Percentiles rank a stretch among this genome's conserved stretches.
These are phyloP conservation scores for Rhegmatorhina hoffmannsi DNA, from an alignment of 2,113 vertebrate genomes.

Conservation along the genomic window DNA sequence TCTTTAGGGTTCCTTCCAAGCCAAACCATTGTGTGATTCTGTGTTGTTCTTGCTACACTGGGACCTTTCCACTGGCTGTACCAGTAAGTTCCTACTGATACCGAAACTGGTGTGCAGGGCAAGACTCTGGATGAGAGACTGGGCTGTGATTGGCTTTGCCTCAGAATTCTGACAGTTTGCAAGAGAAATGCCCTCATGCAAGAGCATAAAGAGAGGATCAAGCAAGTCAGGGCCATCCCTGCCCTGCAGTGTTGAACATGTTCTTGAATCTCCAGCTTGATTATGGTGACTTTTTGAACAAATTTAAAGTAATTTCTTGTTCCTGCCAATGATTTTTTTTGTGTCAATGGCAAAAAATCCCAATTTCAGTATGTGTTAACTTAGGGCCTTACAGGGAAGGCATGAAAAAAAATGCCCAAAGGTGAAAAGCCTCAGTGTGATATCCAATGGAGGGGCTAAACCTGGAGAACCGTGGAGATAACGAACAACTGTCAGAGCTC, in stretches of 20 bases:
- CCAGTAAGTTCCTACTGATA: not conserved
- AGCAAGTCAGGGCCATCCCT: not conserved
- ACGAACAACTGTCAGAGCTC: not conserved
- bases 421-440: not conserved
- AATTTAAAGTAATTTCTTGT: not conserved
- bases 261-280: not conserved
- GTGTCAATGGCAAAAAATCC: not conserved
- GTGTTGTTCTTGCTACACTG: not conserved
- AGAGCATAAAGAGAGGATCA: not conserved
- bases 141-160: rapidly evolving
- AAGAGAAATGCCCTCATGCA: not conserved
- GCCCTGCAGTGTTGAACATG: not conserved
- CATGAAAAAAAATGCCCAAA: not conserved
- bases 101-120: not conserved
- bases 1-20: not conserved
- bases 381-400: not conserved
- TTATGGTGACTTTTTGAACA: not conserved
- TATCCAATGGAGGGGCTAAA: not conserved
- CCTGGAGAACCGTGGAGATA: not conserved
- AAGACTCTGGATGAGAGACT: not conserved
- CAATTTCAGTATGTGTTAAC: not conserved
- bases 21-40: not conserved
- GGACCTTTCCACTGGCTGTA: not conserved
- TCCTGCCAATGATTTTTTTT: not conserved
- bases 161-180: not conserved